Base-by-base conservation (phyloP, 2,797 vertebrate species). In the Tympanoctomys barrerae region DNA sequence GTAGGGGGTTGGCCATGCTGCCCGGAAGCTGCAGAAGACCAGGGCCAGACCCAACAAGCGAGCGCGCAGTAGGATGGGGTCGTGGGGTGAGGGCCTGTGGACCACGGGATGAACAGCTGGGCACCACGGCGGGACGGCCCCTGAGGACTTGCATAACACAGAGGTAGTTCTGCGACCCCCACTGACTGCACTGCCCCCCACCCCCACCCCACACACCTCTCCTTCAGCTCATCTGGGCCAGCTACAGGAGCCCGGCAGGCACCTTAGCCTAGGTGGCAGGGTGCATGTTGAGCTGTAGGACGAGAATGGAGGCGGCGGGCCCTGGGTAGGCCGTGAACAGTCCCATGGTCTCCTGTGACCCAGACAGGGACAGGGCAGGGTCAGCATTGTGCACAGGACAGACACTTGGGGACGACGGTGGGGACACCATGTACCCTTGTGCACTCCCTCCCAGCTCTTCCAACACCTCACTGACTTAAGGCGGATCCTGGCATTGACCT, bases 1-100 rank as follows among this genome's bases (percentile, higher is more conserved):
- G 96, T 95, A 93, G 96, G 96, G 96, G 97, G 91, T 91, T 92
- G 84, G 96, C 89, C 57, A 66, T 54, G 77, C 83, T 87, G 94
- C 92, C 95, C 77, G 95, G 77, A 96, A 89, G 89, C 94, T 95
- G 91, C 87, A 42, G 5, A 94, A 83, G 83, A 95, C 73, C 0
- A 22, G 79, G 70, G 96, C 96, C 96, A 91, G 96, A 77, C 89
- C 42, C 24, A 89, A 89, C 92, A 64, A 70, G 64, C 82, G 21
- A 89, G 92, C 94, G 59, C 70, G 64, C 88, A 10, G 89, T 80
- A 73, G 94, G 75, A 75, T 96, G 95, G 88, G 94, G 89, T 88
- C 82, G 75, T 3, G 31, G 57, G 80, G 57, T 22, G 2, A 64
- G 59, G 81, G 54, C 71, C 91, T 70, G 78, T 31, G 57, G 57